Base-by-base conservation (phyloP, 2,888 invertebrate species). In the Micropterix aruncella region DNA sequence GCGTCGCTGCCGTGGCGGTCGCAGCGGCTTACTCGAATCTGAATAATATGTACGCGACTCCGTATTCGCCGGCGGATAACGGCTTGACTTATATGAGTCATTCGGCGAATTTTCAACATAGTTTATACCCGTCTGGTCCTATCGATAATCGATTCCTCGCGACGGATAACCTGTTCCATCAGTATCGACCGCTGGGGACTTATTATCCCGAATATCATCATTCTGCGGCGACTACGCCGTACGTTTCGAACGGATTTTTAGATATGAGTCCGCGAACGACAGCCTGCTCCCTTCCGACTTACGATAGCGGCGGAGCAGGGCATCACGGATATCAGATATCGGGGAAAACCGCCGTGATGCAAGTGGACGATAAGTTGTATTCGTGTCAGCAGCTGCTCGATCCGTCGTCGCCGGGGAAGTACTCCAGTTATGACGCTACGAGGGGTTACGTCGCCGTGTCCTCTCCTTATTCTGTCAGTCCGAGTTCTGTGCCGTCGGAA, bases 81-180 rank as follows among this genome's bases (percentile, higher is more conserved):
- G 59, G 77, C 42, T 66, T 74, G 3, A 63, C 73, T 18, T 80
- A 80, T 58, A 76, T 85, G 60, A 78, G 83, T 45, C 84, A 85
- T 57, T 79, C 83, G 40, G 74, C 78, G 16, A 77, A 77, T 56
- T 77, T 77, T 58, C 78, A 68, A 65, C 61, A 63, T 70, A 43
- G 68, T 71, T 44, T 62, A 57, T 54, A 59, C 64, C 66, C 80
- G 49, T 67, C 70, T 16, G 48, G 48, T 12, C 43, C 50, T 4
- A 51, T 71, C 53, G 75, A 80, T 61, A 73, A 79, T 64, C 66
- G 85, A 66, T 82, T 90, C 65, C 66, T 91, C 53, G 78, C 83
- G 37, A 80, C 89, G 7, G 90, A 91, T 56, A 90, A 90, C 57
- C 75, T 92, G 55, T 91, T 91, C 70, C 84, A 87, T 59, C 90